phyloP scores from a whole-genome alignment of 2,888 invertebrate species.

The Netelia melanura region DNA sequence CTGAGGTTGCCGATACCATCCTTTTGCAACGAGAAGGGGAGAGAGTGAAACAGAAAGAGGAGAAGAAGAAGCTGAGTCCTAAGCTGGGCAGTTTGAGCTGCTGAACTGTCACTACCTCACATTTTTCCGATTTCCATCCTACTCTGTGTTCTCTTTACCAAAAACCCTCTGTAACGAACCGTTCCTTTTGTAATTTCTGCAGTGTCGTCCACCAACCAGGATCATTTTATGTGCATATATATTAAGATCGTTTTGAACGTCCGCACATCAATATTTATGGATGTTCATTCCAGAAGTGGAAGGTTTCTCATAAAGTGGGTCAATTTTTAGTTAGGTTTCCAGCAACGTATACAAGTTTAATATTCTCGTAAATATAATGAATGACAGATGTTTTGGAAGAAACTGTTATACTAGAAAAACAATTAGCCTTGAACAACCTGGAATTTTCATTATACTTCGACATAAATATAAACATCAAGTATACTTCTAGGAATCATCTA shows the following conservation, averaged over 20 bases:
- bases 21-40: constrained; percentile 65
- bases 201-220: constrained; percentile 44
- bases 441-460: too few species aligned
- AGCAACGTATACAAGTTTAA: too few species aligned
- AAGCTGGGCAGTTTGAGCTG: too few species aligned
- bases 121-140: constrained; percentile 1
- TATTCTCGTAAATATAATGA: too few species aligned
- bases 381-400: too few species aligned
- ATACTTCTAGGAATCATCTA: too few species aligned
- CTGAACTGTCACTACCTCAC: constrained; percentile 3
- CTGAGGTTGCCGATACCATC: constrained; percentile 66
- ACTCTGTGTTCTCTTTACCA: constrained; percentile 60
- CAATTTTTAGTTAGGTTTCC: too few species aligned
- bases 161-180: constrained; percentile 83
- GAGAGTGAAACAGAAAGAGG: constrained; percentile 35
- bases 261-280: constrained; percentile 19
- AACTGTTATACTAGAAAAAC: too few species aligned
- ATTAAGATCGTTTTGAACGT: not conserved
- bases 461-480: too few species aligned
- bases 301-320: not conserved
- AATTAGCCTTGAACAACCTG: too few species aligned
- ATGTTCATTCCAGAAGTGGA: constrained; percentile 14
- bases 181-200: constrained; percentile 77
- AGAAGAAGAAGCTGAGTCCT: constrained; percentile 24
- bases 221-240: not conserved